phyloP scores from a whole-genome alignment of 2,888 invertebrate species.

The Lumbricus terrestris region DNA sequence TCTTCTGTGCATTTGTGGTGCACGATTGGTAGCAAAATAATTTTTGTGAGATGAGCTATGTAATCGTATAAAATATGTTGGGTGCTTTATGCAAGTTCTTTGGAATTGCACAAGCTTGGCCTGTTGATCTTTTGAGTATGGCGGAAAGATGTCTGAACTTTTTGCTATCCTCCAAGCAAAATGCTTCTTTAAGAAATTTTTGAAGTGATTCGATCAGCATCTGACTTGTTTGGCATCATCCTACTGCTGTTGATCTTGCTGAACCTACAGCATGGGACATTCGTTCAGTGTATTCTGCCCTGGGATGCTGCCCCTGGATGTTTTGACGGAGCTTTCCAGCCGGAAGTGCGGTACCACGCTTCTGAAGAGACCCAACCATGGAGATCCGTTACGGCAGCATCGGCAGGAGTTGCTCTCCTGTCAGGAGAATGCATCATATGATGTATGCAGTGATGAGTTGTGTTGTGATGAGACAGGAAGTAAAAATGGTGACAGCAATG shows the following conservation, averaged over 20 bases:
- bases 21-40: not conserved
- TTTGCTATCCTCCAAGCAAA: not conserved
- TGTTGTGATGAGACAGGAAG: not conserved
- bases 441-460: not conserved
- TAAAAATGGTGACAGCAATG: no score
- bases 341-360: not conserved
- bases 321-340: not conserved
- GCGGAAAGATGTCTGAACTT: not conserved
- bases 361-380: not conserved
- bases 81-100: not conserved
- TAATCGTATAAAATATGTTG: not conserved
- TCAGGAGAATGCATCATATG: not conserved
- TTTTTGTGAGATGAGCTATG: not conserved
- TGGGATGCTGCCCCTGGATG: constrained; percentile 26
- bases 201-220: not conserved
- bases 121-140: not conserved
- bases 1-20: not conserved
- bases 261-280: constrained; percentile 28
- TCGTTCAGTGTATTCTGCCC: constrained; percentile 32
- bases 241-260: not conserved
- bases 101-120: not conserved
- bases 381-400: not conserved
- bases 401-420: not conserved
- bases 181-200: not conserved
- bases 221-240: not conserved